phyloP scores from a whole-genome alignment of 2,113 vertebrate species.

The Sylvilagus bachmani region DNA sequence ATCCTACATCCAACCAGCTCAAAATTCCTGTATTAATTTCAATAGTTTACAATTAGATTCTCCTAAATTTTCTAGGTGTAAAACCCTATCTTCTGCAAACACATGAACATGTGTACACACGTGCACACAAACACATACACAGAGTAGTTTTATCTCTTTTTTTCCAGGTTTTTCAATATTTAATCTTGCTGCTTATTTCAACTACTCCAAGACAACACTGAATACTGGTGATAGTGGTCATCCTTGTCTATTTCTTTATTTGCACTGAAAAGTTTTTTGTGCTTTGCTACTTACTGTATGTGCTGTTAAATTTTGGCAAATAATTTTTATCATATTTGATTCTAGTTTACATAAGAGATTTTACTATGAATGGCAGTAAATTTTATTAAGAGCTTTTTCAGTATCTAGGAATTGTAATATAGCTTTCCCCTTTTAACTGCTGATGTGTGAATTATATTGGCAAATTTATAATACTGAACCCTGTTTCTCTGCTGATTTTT shows the following conservation, averaged over 20 bases:
- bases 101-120: accelerated
- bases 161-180: neutral
- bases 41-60: neutral
- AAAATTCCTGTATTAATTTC: neutral
- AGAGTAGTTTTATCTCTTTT: neutral
- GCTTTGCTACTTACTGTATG: neutral
- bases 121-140: neutral
- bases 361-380: neutral
- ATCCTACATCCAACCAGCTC: slow-evolving; percentile 17
- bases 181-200: neutral
- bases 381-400: slow-evolving; percentile 8
- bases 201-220: neutral
- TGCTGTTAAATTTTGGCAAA: neutral
- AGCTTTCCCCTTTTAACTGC: neutral
- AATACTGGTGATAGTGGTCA: neutral
- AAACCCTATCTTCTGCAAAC: neutral
- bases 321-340: slow-evolving; percentile 9
- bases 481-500: too few relatives aligned
- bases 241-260: neutral
- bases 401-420: neutral
- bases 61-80: neutral
- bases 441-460: neutral
- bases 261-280: neutral
- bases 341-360: neutral
- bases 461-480: neutral